phyloP scores from a whole-genome alignment of 1,140 invertebrate genomes.

The Penaeus chinensis region DNA sequence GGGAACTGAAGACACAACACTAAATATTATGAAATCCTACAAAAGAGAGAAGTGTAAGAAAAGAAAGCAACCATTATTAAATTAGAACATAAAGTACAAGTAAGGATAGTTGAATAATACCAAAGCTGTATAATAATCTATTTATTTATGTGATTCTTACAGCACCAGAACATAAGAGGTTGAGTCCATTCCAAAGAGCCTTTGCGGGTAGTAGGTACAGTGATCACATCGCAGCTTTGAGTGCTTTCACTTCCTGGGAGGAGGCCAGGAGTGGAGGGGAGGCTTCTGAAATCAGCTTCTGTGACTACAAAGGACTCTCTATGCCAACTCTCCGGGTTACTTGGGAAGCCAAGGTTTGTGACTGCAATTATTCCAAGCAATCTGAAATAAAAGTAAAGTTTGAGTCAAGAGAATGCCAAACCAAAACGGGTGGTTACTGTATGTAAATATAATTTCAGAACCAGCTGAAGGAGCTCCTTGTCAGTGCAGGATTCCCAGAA shows the following conservation, averaged over 20 bases:
- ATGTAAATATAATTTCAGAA: constrained; percentile 70
- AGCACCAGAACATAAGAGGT: constrained; percentile 68
- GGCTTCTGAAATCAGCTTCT: constrained; percentile 84
- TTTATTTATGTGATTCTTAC: background rate
- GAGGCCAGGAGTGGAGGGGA: constrained; percentile 81
- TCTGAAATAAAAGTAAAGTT: background rate
- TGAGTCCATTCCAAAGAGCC: constrained; percentile 82
- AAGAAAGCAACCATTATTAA: too few species aligned
- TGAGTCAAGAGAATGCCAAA: too few species aligned
- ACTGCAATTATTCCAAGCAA: background rate
- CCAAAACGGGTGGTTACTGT: background rate
- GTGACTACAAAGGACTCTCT: constrained; percentile 90
- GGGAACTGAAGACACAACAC: background rate
- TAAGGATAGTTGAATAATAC: background rate
- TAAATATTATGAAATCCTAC: too few species aligned
- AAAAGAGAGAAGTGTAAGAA: too few species aligned
- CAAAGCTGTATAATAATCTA: background rate
- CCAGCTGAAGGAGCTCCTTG: constrained; percentile 88
- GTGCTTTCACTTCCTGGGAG: constrained; percentile 92
- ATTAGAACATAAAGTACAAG: background rate
- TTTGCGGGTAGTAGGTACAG: constrained; percentile 88
- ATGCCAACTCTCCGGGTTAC: constrained; percentile 89
- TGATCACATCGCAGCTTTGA: constrained; percentile 95
- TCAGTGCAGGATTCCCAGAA: constrained; percentile 88
- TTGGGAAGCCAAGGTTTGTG: constrained; percentile 84